Evolutionary conservation across 2,797 vertebrate genomes (phyloP).

Genomic region (Syngnathus acus): DNA sequence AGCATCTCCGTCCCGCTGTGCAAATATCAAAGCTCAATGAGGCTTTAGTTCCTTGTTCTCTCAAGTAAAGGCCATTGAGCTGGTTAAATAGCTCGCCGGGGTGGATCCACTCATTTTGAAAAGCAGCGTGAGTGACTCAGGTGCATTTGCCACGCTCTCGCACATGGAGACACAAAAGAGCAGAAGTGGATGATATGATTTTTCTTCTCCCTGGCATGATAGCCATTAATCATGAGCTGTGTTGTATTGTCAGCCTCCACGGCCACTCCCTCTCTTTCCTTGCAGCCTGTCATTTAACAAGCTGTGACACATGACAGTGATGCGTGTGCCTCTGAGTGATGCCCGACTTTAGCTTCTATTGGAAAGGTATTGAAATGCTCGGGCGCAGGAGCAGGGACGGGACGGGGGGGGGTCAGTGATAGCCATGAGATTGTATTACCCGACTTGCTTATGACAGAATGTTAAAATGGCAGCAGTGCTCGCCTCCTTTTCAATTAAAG

Average conservation of each 20-base stretch:
- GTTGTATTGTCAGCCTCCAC: constrained; percentile 49
- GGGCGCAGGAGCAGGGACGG: constrained; percentile 13
- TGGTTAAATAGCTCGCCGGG: constrained; percentile 27
- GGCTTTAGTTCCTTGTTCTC: constrained; percentile 23
- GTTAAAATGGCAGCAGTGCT: constrained; percentile 33
- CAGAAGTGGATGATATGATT: constrained; percentile 45
- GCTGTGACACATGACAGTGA: constrained; percentile 65
- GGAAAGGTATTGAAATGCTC: constrained; percentile 59
- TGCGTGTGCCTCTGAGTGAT: constrained; percentile 57
- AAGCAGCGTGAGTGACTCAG: constrained; percentile 7
- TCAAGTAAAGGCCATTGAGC: constrained; percentile 22
- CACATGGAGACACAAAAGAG: constrained; percentile 14
- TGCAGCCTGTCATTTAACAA: constrained; percentile 65
- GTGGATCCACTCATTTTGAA: constrained; percentile 13
- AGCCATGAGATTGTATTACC: constrained; percentile 46
- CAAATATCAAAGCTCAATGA: constrained; percentile 30
- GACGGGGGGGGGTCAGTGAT: neutral
- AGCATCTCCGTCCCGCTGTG: constrained; percentile 26
- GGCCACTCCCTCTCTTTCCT: constrained; percentile 30
- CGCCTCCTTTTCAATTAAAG: constrained; percentile 38
- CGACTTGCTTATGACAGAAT: constrained; percentile 33
- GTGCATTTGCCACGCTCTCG: constrained; percentile 20
- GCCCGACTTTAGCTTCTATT: constrained; percentile 48
- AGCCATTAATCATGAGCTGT: constrained; percentile 69
- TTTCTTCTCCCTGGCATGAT: constrained; percentile 22